These are phyloP conservation scores for Manacus vitellinus DNA, from an alignment of 2,113 vertebrate species.

Conservation along the genomic window DNA sequence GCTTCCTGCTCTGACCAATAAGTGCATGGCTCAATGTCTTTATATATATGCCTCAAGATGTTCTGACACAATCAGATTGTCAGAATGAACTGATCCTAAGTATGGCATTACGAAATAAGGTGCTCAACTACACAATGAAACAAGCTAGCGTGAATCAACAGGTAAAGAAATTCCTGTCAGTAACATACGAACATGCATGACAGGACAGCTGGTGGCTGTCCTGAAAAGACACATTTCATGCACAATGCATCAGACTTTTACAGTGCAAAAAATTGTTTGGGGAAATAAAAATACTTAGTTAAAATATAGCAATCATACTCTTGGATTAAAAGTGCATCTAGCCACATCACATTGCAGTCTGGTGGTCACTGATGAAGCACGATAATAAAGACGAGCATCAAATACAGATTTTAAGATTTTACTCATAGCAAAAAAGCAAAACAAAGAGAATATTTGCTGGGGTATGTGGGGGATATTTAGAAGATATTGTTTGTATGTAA, in stretches of 20 bases:
- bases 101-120: neutral
- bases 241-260: neutral
- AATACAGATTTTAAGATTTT: neutral
- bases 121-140: neutral
- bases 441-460: neutral
- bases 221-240: neutral
- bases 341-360: neutral
- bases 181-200: neutral
- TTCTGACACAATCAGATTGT: neutral
- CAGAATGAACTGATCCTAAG: neutral
- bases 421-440: neutral
- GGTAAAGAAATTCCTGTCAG: neutral
- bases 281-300: neutral
- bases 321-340: neutral
- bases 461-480: neutral
- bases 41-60: neutral
- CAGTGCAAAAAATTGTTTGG: neutral
- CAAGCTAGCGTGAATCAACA: neutral
- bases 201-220: neutral
- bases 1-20: neutral
- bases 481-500: neutral
- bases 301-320: neutral
- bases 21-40: fast-evolving
- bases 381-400: neutral
- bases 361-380: neutral